Base-by-base conservation (phyloP, 35 echinoderm and acorn worm genomes). In the Anneissia japonica region DNA sequence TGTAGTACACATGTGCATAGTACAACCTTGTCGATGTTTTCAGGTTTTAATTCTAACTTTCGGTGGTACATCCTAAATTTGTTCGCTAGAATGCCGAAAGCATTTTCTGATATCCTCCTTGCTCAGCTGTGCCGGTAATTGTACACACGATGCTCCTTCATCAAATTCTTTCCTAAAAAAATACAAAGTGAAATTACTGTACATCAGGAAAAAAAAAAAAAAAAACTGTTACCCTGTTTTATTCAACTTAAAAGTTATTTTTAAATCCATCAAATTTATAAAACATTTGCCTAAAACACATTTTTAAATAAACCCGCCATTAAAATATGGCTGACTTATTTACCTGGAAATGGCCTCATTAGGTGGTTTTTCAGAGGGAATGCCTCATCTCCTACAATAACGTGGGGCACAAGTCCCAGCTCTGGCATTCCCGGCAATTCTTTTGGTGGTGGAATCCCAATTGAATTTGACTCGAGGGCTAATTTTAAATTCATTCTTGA, bases 331-430 rank as follows among this genome's bases (percentile, higher is more conserved):
- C 4, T 7, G 4, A 45, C 4, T 45, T 7, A 45, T 11, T 32
- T 7, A 76, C 6, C 9, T 13, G 74, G 74, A 28, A 29, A 75
- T 9, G 31, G 17, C 72, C 75, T 82, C 80, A 95, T 84, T 13
- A 95, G 11, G 33, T 91, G 30, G 5, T 74, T 0, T 76, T 83
- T 88, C 29, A 88, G 34, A n/a, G 93, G 93, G 43, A 95, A 91
- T 17, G 93, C 93, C 6, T 88, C 89, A 86, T 95, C 93, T 38
- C 73, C 93, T 1, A 91, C 82, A 34, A 91, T 38, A 1, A 89
- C 85, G 76, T 85, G 80, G 11, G 89, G 86, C 30, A 91, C 16
- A 7, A 16, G 40, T 11, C 39, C 28, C 12, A 39, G 32, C 10
- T 73, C 86, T 9, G 21, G 34, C 31, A 32, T 36, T 9, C 35